These are phyloP conservation scores for Rotaria magnacalcarata DNA, from an alignment of 2,888 invertebrate species.

Conservation along the genomic window DNA sequence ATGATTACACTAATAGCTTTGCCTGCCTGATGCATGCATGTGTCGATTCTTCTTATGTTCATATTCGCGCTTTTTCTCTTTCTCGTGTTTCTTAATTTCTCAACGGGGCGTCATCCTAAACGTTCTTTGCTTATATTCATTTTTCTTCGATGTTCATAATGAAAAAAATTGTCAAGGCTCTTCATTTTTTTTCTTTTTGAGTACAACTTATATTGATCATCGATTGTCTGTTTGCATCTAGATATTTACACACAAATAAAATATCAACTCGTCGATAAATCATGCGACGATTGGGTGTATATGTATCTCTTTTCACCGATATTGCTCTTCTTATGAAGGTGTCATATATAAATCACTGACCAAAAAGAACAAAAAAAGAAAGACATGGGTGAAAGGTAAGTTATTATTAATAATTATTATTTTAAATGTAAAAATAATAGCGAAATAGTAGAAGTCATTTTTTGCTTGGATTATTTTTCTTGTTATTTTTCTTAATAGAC, in stretches of 20 bases:
- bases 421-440: background rate
- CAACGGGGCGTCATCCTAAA: slow-evolving; percentile 9
- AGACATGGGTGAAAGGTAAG: background rate
- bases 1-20: slow-evolving; percentile 24
- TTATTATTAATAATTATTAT: background rate
- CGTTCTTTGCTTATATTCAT: background rate
- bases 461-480: background rate
- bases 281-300: background rate
- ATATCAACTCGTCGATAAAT: background rate
- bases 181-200: background rate
- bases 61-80: background rate
- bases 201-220: background rate
- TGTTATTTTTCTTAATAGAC: slow-evolving; percentile 50
- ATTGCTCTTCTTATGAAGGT: background rate
- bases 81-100: slow-evolving; percentile 21
- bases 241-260: too few species aligned
- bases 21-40: background rate
- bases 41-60: slow-evolving; percentile 17
- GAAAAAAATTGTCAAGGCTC: background rate
- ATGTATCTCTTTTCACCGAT: background rate
- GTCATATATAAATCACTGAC: background rate
- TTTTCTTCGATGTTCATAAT: background rate
- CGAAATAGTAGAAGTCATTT: background rate
- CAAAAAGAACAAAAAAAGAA: background rate
- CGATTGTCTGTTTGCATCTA: background rate